Evolutionary conservation across 2,113 vertebrate species (phyloP).

Genomic region (Ursus arctos): DNA sequence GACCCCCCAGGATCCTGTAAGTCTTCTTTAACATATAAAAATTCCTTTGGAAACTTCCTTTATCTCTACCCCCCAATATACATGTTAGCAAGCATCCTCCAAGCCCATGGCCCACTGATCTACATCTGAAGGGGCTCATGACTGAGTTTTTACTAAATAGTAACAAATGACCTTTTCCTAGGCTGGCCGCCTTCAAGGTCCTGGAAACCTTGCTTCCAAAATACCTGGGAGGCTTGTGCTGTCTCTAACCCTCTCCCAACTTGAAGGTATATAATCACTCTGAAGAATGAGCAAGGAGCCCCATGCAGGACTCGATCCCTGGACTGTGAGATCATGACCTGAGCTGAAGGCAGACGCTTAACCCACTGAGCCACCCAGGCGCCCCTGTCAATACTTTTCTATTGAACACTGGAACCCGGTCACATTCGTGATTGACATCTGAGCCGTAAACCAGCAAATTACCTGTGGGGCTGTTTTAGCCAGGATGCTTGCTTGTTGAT

Average conservation of each 20-base stretch:
- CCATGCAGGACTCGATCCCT: too few relatives aligned
- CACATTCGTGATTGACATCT: not conserved
- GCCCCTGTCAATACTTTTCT: not conserved
- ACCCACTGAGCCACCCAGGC: too few relatives aligned
- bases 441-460: slow-evolving; percentile 40
- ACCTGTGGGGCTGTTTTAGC: not conserved
- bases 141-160: not conserved
- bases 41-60: not conserved
- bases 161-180: not conserved
- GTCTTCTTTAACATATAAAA: not conserved
- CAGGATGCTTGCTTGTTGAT: not conserved
- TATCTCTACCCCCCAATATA: not conserved
- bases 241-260: not conserved
- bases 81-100: not conserved
- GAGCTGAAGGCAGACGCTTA: too few relatives aligned
- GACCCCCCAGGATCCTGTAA: not conserved
- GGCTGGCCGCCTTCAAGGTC: not conserved
- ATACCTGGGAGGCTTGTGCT: not conserved
- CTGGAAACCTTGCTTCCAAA: not conserved
- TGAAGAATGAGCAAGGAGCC: too few relatives aligned
- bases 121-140: not conserved
- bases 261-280: not conserved
- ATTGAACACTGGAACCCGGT: not conserved
- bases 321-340: too few relatives aligned
- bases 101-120: not conserved